These are phyloP conservation scores for Ctena decussata DNA, from an alignment of 2,888 invertebrate species.

Conservation along the genomic window DNA sequence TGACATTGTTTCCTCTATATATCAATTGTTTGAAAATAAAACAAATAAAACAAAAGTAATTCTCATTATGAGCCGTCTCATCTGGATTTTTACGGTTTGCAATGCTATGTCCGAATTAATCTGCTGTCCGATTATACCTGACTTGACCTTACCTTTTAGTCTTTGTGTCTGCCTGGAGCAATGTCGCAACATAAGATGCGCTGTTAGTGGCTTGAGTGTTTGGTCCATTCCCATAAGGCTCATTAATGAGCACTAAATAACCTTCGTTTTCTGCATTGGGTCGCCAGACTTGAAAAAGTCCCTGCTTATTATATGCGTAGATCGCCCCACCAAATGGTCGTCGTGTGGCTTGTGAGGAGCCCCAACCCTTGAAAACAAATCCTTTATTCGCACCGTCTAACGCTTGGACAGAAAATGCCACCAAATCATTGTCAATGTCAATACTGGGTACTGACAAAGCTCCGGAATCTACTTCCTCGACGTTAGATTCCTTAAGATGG, in stretches of 20 bases:
- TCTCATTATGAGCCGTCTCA: too few species aligned
- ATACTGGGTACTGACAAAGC: neutral
- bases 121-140: too few species aligned
- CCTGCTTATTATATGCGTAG: constrained; percentile 29
- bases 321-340: constrained; percentile 41
- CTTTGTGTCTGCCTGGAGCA: neutral
- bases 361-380: constrained; percentile 36
- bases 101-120: too few species aligned
- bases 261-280: constrained; percentile 33
- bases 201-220: constrained; percentile 30
- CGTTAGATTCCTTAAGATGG: neutral
- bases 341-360: constrained; percentile 16
- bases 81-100: too few species aligned
- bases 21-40: too few species aligned
- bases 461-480: neutral
- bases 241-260: constrained; percentile 16
- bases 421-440: constrained; percentile 25
- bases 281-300: constrained; percentile 30
- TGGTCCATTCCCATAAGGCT: constrained; percentile 38
- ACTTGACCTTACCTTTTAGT: too few species aligned
- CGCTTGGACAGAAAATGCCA: constrained; percentile 33
- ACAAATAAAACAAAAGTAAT: too few species aligned
- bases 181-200: neutral
- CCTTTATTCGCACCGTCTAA: constrained; percentile 39
- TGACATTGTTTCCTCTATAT: too few species aligned